phyloP scores from a whole-genome alignment of 2,888 invertebrate species.

The Coelopa pilipes region DNA sequence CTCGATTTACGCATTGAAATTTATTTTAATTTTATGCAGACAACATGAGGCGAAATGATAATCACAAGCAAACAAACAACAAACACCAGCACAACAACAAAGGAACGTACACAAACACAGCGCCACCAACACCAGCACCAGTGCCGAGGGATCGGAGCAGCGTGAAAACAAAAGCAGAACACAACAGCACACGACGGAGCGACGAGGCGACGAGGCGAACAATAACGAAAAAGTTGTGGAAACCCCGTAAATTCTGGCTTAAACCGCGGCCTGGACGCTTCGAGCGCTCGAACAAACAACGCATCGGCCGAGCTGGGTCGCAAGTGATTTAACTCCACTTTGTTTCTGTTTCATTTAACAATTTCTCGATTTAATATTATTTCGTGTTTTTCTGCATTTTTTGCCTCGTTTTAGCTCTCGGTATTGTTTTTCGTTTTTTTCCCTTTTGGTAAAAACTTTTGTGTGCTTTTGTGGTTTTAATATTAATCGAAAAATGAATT shows the following conservation, averaged over 20 bases:
- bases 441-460: too few species aligned
- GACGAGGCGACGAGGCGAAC: neutral
- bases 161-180: conserved; percentile 3
- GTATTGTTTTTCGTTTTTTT: neutral
- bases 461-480: neutral
- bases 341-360: conserved; percentile 8
- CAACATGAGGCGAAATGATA: too few species aligned
- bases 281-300: neutral
- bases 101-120: too few species aligned
- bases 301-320: neutral
- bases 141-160: too few species aligned
- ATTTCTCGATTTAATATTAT: neutral
- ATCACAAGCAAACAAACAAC: too few species aligned
- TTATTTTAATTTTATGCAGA: conserved; percentile 13
- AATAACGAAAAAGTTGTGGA: neutral
- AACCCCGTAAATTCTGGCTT: conserved; percentile 4
- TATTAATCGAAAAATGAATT: conserved; percentile 13
- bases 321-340: neutral
- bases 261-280: neutral
- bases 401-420: conserved; percentile 1
- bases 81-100: too few species aligned
- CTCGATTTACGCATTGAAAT: neutral
- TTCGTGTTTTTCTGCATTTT: neutral
- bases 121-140: too few species aligned
- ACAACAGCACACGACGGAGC: conserved; percentile 7